Evolutionary conservation across 2,797 vertebrate species (phyloP).

Genomic region (Numenius phaeopus): DNA sequence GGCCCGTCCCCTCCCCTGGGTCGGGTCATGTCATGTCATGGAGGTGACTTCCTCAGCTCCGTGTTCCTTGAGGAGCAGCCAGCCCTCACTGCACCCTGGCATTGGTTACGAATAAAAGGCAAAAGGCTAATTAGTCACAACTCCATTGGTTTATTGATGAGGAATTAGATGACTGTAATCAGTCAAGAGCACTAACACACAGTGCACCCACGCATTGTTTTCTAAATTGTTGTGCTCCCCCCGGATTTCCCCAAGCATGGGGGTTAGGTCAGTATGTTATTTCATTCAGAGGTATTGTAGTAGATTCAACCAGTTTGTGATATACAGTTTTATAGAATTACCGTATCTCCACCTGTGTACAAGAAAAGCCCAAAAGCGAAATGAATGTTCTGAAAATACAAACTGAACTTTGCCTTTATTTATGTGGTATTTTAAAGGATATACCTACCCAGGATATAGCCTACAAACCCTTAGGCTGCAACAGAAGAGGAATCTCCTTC

Average conservation of each 20-base stretch:
- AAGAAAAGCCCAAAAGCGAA: not conserved
- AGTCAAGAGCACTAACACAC: not conserved
- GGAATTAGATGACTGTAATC: not conserved
- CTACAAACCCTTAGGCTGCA: not conserved
- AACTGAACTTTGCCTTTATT: not conserved
- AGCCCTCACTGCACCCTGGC: not conserved
- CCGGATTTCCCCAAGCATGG: accelerated
- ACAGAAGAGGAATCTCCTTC: not conserved
- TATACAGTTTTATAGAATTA: not conserved
- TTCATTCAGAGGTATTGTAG: not conserved
- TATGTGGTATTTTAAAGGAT: not conserved
- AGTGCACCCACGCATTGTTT: not conserved
- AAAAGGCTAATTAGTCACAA: not conserved
- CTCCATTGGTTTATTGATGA: not conserved
- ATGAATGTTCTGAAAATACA: not conserved
- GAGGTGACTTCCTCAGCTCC: not conserved
- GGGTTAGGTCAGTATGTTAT: not conserved
- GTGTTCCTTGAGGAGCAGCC: not conserved
- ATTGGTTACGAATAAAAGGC: not conserved
- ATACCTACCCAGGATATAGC: no score
- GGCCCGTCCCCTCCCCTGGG: not conserved
- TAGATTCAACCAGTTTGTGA: accelerated
- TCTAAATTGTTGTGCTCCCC: not conserved
- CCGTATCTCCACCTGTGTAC: not conserved
- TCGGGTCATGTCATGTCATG: not conserved